phyloP scores from a whole-genome alignment of 2,888 invertebrate genomes.

The Myathropa florea region DNA sequence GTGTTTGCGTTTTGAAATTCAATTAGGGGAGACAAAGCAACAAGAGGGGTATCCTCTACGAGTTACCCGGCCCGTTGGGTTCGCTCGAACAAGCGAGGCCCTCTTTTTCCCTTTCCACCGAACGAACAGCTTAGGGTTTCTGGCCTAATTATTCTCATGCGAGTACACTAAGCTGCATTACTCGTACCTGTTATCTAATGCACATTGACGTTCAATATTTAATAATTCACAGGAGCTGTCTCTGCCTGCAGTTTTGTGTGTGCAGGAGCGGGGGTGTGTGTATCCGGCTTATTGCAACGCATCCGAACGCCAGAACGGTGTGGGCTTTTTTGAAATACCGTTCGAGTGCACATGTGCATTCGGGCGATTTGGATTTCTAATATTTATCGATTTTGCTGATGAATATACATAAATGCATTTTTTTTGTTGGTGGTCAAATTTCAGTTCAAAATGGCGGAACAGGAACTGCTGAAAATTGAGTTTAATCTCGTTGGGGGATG shows the following conservation, averaged over 20 bases:
- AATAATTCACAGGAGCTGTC: slow-evolving; percentile 44
- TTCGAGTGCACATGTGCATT: neutral
- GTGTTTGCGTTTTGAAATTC: slow-evolving; percentile 59
- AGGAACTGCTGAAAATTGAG: neutral
- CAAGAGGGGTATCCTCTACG: neutral
- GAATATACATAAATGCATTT: neutral
- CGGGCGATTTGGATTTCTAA: neutral
- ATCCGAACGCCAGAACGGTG: too few relatives aligned
- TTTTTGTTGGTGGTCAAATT: neutral
- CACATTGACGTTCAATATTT: slow-evolving; percentile 47
- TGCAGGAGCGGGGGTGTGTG: neutral
- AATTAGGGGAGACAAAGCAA: slow-evolving; percentile 20
- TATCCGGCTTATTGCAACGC: neutral
- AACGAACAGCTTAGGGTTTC: slow-evolving; percentile 2
- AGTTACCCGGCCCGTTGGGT: too few relatives aligned
- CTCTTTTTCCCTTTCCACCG: neutral
- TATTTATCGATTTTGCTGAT: neutral
- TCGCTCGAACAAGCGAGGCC: neutral
- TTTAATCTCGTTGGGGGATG: neutral
- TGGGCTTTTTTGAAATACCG: neutral
- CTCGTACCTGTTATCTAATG: slow-evolving; percentile 58
- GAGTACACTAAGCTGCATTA: slow-evolving; percentile 46
- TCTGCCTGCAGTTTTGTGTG: neutral
- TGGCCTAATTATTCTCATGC: slow-evolving; percentile 53
- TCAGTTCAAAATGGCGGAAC: neutral